These are phyloP conservation scores for Labeo calbasu DNA, from an alignment of 2,797 vertebrate genomes.

Conservation along the genomic window DNA sequence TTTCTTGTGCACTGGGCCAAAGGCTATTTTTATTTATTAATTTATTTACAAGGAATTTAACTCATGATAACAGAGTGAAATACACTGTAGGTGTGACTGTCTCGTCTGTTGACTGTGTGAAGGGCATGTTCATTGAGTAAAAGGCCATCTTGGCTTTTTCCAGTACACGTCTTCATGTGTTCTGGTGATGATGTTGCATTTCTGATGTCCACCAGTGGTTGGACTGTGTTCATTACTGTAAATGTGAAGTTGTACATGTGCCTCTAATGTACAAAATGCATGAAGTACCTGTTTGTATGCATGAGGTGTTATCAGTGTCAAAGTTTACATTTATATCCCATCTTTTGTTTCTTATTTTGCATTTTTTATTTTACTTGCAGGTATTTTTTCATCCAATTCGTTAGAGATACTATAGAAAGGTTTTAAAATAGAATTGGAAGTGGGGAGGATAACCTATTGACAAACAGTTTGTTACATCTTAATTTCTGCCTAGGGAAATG, in stretches of 20 bases:
- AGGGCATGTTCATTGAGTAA: constrained; percentile 19
- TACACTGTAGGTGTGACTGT: constrained; percentile 24
- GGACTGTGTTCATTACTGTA: constrained; percentile 55
- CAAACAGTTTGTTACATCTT: neutral
- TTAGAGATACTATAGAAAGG: neutral
- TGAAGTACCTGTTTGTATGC: constrained; percentile 54
- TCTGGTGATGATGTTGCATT: constrained; percentile 19
- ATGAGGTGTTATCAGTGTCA: constrained; percentile 49
- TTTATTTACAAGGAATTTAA: constrained; percentile 5
- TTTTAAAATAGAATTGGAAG: constrained; percentile 3
- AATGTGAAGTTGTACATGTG: constrained; percentile 51
- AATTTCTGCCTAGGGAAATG: constrained; percentile 45
- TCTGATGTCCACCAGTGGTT: constrained; percentile 12
- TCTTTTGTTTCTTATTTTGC: constrained; percentile 2
- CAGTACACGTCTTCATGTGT: constrained; percentile 16
- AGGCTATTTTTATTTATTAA: constrained; percentile 29
- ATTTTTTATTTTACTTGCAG: neutral
- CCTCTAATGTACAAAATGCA: constrained; percentile 54
- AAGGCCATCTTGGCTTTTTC: constrained; percentile 3
- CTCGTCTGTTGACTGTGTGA: constrained; percentile 20
- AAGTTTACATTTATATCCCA: constrained; percentile 48
- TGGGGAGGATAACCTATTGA: neutral
- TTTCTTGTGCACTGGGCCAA: constrained; percentile 32
- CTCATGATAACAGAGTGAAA: constrained; percentile 16
- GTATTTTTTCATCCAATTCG: neutral